These are phyloP conservation scores for Panthera leo DNA, from an alignment of 2,113 vertebrate genomes.

Conservation along the genomic window DNA sequence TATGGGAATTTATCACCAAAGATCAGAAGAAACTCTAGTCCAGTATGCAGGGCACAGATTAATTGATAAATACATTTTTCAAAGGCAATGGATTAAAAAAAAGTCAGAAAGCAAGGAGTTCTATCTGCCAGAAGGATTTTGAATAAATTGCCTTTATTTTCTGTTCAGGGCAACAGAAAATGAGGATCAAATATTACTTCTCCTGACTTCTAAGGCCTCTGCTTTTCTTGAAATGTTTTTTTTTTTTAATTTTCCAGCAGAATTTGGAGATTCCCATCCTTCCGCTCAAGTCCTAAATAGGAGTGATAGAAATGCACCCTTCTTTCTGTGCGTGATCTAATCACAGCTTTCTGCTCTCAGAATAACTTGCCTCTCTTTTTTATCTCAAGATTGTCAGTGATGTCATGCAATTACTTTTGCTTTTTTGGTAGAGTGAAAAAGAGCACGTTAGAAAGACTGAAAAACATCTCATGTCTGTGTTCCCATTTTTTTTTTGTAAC, in stretches of 20 bases:
- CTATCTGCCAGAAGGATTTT: background rate
- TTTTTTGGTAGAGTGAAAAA: background rate
- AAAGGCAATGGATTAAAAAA: background rate
- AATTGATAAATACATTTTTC: background rate
- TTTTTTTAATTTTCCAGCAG: background rate
- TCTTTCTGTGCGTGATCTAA: background rate
- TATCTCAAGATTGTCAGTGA: background rate
- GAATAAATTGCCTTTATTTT: background rate
- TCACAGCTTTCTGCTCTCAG: slow-evolving; percentile 9
- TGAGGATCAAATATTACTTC: background rate
- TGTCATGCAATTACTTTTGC: slow-evolving; percentile 39
- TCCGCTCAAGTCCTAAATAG: background rate
- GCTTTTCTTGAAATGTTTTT: background rate
- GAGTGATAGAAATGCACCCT: background rate
- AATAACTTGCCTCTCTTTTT: slow-evolving; percentile 32
- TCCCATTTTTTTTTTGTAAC: background rate
- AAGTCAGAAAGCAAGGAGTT: background rate
- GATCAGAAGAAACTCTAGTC: background rate
- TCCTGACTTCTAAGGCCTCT: background rate
- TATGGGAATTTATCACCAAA: background rate
- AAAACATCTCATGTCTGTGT: background rate
- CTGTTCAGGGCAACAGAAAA: background rate
- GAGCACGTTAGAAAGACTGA: background rate
- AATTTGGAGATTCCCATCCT: background rate
- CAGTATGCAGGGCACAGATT: background rate